Conservation (phyloP, 1,140 invertebrate species). For the Drosophila insularis region DNA sequence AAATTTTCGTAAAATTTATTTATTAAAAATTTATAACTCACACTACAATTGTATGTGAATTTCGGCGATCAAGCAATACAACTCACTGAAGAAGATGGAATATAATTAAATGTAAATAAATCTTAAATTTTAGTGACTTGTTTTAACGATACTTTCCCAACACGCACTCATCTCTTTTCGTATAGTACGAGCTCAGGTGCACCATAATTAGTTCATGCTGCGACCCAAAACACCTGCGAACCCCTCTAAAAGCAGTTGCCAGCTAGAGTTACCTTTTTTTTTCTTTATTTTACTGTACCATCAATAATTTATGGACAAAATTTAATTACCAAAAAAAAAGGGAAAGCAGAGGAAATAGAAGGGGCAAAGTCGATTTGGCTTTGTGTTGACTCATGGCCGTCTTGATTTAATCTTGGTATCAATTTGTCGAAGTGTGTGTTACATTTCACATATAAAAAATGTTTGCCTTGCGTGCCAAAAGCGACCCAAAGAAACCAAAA, state of each 20-base stretch:
- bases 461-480: constrained; percentile 49
- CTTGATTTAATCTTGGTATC: constrained; percentile 71
- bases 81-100: not conserved
- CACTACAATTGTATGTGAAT: too few species aligned
- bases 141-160: not conserved
- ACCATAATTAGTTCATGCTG: constrained; percentile 55
- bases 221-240: constrained; percentile 42
- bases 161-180: constrained; percentile 29
- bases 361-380: not conserved
- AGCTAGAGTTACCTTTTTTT: not conserved
- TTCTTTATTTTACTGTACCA: constrained; percentile 1
- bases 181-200: constrained; percentile 36
- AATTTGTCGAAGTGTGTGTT: constrained; percentile 71
- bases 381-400: constrained; percentile 36
- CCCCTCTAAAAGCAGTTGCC: not conserved
- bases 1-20: too few species aligned
- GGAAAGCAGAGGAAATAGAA: not conserved
- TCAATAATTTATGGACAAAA: constrained; percentile 55
- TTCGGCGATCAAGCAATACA: too few species aligned
- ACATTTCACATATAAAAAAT: constrained; percentile 52
- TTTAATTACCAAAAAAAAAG: constrained; percentile 46
- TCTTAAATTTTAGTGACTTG: too few species aligned
- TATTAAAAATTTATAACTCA: too few species aligned
- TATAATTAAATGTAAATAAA: not conserved
- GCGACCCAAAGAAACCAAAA: constrained; percentile 7